These are phyloP conservation scores for Actinernus sp. DNA, from an alignment of 92 coral and sea anemone genomes.

Conservation along the genomic window DNA sequence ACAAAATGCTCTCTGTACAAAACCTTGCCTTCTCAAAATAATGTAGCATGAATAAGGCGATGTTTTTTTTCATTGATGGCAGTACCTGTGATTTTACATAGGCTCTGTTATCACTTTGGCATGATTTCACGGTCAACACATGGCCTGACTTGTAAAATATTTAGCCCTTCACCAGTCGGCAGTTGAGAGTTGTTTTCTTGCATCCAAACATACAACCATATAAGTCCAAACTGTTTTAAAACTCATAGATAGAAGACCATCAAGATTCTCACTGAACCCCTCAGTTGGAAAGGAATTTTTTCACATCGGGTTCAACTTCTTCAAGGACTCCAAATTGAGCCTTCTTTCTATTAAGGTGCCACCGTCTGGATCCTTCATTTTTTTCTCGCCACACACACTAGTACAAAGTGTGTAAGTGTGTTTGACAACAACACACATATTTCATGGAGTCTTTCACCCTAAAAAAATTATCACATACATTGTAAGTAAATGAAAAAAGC, in stretches of 20 bases:
- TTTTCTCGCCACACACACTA: not conserved
- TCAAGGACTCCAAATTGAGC: not conserved
- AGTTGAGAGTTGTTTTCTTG: slow-evolving; percentile 33
- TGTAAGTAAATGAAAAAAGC: too few relatives aligned
- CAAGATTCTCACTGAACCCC: not conserved
- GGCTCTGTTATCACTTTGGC: slow-evolving; percentile 21
- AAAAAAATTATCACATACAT: slow-evolving; percentile 1
- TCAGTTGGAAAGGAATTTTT: not conserved
- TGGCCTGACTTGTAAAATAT: slow-evolving; percentile 37
- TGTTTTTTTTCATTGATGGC: slow-evolving; percentile 41
- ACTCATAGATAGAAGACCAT: not conserved
- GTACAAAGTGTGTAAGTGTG: too few relatives aligned
- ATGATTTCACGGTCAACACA: slow-evolving; percentile 13
- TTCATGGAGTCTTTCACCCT: slow-evolving; percentile 7
- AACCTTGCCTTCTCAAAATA: slow-evolving; percentile 10
- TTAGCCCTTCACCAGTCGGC: slow-evolving; percentile 30
- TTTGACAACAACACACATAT: too few relatives aligned
- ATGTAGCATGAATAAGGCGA: slow-evolving; percentile 35
- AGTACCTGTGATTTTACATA: slow-evolving; percentile 42
- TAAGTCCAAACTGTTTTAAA: slow-evolving; percentile 29
- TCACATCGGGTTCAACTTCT: not conserved
- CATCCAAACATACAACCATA: slow-evolving; percentile 37
- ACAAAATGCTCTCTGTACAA: slow-evolving; percentile 38
- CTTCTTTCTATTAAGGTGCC: not conserved
- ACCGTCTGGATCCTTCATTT: slow-evolving; percentile 7